Evolutionary conservation across 2,888 invertebrate species (phyloP).

Genomic region (Nebria brevicollis): DNA sequence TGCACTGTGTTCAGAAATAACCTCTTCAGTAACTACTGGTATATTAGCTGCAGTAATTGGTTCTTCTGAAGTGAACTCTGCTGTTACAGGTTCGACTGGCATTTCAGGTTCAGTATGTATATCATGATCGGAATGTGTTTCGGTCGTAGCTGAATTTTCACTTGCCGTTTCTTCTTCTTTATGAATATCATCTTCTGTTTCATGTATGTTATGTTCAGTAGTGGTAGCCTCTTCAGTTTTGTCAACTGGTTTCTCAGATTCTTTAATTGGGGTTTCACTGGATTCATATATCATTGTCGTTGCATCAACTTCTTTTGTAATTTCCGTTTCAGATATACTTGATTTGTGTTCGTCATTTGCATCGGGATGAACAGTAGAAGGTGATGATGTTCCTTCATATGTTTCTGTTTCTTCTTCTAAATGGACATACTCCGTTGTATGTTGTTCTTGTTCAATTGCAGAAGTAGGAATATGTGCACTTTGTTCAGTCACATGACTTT

Average conservation of each 20-base stretch:
- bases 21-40: background rate
- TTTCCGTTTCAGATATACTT: constrained; percentile 7
- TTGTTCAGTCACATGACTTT: constrained; percentile 31
- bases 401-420: constrained; percentile 48
- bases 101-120: constrained; percentile 28
- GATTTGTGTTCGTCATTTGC: constrained; percentile 52
- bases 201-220: constrained; percentile 36
- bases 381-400: constrained; percentile 40
- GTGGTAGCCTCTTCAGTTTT: constrained; percentile 25
- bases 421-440: constrained; percentile 37
- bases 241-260: constrained; percentile 39
- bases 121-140: constrained; percentile 49
- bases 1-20: background rate
- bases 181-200: constrained; percentile 24
- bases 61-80: constrained; percentile 32
- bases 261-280: constrained; percentile 34
- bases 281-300: constrained; percentile 21
- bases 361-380: background rate
- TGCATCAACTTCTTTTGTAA: constrained; percentile 22
- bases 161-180: constrained; percentile 22
- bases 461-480: constrained; percentile 47
- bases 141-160: constrained; percentile 39
- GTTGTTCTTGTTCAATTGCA: constrained; percentile 34
- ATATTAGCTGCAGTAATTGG: background rate
- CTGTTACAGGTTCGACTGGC: constrained; percentile 31